phyloP scores from a whole-genome alignment of 2,113 vertebrate species.

The Motacilla tschutschensis region DNA sequence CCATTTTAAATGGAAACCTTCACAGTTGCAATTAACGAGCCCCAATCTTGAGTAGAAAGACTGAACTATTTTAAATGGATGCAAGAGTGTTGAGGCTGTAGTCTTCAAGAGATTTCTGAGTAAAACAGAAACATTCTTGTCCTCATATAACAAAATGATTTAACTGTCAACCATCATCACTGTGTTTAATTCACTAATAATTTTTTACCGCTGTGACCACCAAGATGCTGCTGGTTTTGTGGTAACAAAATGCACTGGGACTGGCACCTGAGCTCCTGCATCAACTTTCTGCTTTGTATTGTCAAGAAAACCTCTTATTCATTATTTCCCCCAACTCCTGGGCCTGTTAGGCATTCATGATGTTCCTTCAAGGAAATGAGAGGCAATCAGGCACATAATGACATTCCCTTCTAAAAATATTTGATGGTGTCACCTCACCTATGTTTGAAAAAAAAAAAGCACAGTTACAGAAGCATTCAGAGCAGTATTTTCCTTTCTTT shows the following conservation, averaged over 20 bases:
- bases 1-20: not conserved
- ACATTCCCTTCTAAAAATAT: constrained; percentile 10
- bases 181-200: not conserved
- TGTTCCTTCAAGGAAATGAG: not conserved
- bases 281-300: not conserved
- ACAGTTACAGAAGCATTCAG: not conserved
- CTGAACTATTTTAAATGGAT: not conserved
- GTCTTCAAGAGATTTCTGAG: not conserved
- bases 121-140: not conserved
- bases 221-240: not conserved
- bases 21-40: not conserved
- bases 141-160: too few relatives aligned
- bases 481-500: not conserved
- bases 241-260: not conserved
- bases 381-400: not conserved
- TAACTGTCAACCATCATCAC: not conserved
- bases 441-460: not conserved
- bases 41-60: not conserved
- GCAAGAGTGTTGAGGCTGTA: not conserved
- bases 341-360: not conserved
- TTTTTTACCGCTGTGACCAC: not conserved
- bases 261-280: not conserved
- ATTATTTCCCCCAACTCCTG: not conserved
- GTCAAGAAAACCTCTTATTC: not conserved
- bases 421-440: not conserved